Evolutionary conservation across 2,888 invertebrate genomes (phyloP).

Genomic region (Dasysyrphus albostriatus): DNA sequence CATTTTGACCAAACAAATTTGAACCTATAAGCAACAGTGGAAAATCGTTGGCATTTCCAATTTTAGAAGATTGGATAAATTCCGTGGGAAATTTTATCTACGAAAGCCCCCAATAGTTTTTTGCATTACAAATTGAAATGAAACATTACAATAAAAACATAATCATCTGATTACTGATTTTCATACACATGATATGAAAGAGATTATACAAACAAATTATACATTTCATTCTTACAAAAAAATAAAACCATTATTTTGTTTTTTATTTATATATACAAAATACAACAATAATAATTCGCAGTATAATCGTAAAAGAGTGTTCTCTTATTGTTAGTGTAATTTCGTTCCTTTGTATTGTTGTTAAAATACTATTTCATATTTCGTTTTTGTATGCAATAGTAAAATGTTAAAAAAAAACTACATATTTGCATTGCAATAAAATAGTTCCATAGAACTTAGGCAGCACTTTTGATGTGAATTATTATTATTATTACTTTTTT

Average conservation of each 20-base stretch:
- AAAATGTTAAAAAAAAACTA: constrained; percentile 48
- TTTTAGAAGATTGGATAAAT: too few relatives aligned
- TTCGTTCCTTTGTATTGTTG: constrained; percentile 27
- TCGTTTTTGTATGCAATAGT: constrained; percentile 34
- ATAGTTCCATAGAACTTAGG: constrained; percentile 56
- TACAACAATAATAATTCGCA: constrained; percentile 71
- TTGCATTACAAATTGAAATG: too few relatives aligned
- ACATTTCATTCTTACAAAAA: constrained; percentile 58
- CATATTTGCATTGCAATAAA: constrained; percentile 63
- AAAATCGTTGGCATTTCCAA: too few relatives aligned
- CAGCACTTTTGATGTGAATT: constrained; percentile 62
- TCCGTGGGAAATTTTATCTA: too few relatives aligned
- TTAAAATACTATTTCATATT: constrained; percentile 44
- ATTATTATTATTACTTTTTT: constrained; percentile 10
- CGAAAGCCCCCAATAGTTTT: too few relatives aligned
- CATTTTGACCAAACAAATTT: too few relatives aligned
- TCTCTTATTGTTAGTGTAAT: constrained; percentile 31
- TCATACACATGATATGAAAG: neutral
- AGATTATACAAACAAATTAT: neutral
- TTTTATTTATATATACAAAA: constrained; percentile 70
- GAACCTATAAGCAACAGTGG: too few relatives aligned
- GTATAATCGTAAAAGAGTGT: constrained; percentile 65
- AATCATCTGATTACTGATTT: too few relatives aligned
- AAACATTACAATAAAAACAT: too few relatives aligned
- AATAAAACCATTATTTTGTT: constrained; percentile 66